Evolutionary conservation across 2,888 invertebrate species (phyloP).

Genomic region (Lottia scabra): DNA sequence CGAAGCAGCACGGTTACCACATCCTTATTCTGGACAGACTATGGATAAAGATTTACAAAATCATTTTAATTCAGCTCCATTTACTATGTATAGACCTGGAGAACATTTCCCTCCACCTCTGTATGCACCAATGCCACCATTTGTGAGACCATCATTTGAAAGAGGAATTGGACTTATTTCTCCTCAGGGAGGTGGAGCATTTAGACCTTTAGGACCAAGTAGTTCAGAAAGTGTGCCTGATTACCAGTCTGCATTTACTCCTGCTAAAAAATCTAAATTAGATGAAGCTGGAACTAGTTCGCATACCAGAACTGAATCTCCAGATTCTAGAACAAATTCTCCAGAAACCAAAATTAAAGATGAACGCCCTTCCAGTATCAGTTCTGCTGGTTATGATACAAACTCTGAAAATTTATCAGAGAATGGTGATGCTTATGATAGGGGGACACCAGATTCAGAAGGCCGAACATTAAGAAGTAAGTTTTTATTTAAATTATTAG

Average conservation of each 20-base stretch:
- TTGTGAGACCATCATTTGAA: slow-evolving; percentile 52
- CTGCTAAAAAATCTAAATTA: slow-evolving; percentile 56
- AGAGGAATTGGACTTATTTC: slow-evolving; percentile 49
- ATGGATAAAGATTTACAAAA: slow-evolving; percentile 50
- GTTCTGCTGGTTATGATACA: slow-evolving; percentile 53
- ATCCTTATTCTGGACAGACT: slow-evolving; percentile 41
- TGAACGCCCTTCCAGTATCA: slow-evolving; percentile 57
- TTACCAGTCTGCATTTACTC: slow-evolving; percentile 62
- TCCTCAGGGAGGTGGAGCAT: slow-evolving; percentile 53
- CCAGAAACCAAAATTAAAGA: slow-evolving; percentile 42
- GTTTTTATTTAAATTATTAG: slow-evolving; percentile 22
- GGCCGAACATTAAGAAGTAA: slow-evolving; percentile 60
- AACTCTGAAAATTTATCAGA: slow-evolving; percentile 60
- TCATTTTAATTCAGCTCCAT: slow-evolving; percentile 47
- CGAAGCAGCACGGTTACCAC: slow-evolving; percentile 47
- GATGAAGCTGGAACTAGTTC: slow-evolving; percentile 30
- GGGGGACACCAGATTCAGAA: slow-evolving; percentile 59
- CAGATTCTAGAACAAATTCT: slow-evolving; percentile 14
- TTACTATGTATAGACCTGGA: slow-evolving; percentile 59
- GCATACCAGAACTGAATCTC: neutral
- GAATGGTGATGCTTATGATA: slow-evolving; percentile 48
- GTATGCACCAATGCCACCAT: slow-evolving; percentile 56
- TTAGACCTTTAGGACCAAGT: slow-evolving; percentile 49
- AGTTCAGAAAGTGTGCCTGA: slow-evolving; percentile 38
- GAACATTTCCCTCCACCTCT: slow-evolving; percentile 61